Conservation (phyloP, 2,888 invertebrate species). For the Cryptocephalus primarius region DNA sequence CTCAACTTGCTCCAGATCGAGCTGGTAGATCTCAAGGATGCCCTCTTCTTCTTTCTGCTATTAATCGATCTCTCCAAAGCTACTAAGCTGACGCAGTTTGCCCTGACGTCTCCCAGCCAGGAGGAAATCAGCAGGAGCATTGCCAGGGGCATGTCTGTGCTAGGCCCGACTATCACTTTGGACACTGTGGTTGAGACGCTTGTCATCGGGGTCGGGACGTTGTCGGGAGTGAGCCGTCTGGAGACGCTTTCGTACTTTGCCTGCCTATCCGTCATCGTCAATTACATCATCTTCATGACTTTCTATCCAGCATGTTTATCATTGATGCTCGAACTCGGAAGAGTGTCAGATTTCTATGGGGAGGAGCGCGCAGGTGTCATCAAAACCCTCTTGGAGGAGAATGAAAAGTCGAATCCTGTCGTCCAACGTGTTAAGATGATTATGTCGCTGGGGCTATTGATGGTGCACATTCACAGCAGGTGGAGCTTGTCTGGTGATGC, state of each 20-base stretch:
- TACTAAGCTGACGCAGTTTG: conserved; percentile 72
- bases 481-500: conserved; percentile 18
- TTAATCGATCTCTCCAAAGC: conserved; percentile 87
- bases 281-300: conserved; percentile 87
- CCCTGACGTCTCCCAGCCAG: conserved; percentile 66
- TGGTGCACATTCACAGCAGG: conserved; percentile 71
- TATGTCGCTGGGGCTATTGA: conserved; percentile 82
- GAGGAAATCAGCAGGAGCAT: conserved; percentile 80
- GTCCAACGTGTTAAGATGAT: conserved; percentile 89
- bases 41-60: conserved; percentile 82
- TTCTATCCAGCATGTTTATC: conserved; percentile 90
- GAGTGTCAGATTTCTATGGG: conserved; percentile 23
- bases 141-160: conserved; percentile 71
- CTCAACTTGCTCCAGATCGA: conserved; percentile 79
- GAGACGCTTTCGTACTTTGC: conserved; percentile 87
- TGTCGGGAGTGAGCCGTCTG: conserved; percentile 77
- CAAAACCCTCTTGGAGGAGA: conserved; percentile 47
- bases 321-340: conserved; percentile 66
- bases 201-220: conserved; percentile 81
- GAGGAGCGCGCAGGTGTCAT: conserved; percentile 27
- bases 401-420: conserved; percentile 84
- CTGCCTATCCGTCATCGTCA: conserved; percentile 80
- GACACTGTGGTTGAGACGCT: conserved; percentile 84
- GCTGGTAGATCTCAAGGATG: conserved; percentile 80
- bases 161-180: conserved; percentile 82